Conservation (phyloP, 2,888 invertebrate genomes). For the Choristoneura rosaceana region DNA sequence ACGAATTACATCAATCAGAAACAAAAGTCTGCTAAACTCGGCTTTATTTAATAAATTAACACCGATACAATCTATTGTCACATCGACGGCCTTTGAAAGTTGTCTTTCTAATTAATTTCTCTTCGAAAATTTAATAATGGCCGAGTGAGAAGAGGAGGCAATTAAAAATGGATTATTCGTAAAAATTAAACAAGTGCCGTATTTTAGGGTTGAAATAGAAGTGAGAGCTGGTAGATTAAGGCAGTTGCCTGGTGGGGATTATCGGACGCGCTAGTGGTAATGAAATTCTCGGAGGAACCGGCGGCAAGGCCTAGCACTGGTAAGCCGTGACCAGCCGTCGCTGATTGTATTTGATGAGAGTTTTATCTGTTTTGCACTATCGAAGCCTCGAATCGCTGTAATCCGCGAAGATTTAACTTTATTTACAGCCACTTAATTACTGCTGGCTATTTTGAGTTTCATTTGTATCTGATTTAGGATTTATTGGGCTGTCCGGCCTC, state of each 20-base stretch:
- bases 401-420: slow-evolving; percentile 69
- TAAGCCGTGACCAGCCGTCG: slow-evolving; percentile 79
- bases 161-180: slow-evolving; percentile 83
- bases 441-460: slow-evolving; percentile 50
- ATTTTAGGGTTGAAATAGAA: slow-evolving; percentile 80
- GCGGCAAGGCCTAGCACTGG: slow-evolving; percentile 75
- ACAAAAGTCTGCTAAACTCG: slow-evolving; percentile 63
- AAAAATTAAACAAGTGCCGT: slow-evolving; percentile 78
- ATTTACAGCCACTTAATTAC: slow-evolving; percentile 65
- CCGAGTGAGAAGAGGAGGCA: slow-evolving; percentile 64
- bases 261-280: slow-evolving; percentile 80
- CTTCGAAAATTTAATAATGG: slow-evolving; percentile 76
- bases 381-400: slow-evolving; percentile 63
- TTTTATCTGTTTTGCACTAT: slow-evolving; percentile 80
- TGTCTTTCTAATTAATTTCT: slow-evolving; percentile 77
- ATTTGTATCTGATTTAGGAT: not conserved
- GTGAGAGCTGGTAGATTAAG: slow-evolving; percentile 78
- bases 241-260: slow-evolving; percentile 78
- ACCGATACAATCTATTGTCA: slow-evolving; percentile 78
- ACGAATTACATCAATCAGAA: slow-evolving; percentile 67
- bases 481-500: not conserved
- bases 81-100: slow-evolving; percentile 72
- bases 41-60: slow-evolving; percentile 76
- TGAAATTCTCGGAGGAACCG: slow-evolving; percentile 82
- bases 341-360: slow-evolving; percentile 83